Percentiles rank a stretch among this genome's conserved stretches.
phyloP scores from a whole-genome alignment of 2,113 vertebrate species.

The zebrafish (Danio rerio) region GRCz12tu NC_133195.1:6248001-6248500 shows the following conservation, averaged over 20 bases:
- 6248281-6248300: conserved; percentile 63
- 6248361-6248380: conserved; percentile 60
- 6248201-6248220: conserved; percentile 75
- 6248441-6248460: background rate
- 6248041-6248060: background rate
- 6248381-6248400: conserved; percentile 72
- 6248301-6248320: conserved; percentile 69
- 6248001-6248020: background rate
- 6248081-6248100: conserved; percentile 14
- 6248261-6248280: conserved; percentile 77
- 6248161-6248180: conserved; percentile 84
- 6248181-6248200: conserved; percentile 77
- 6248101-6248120: background rate
- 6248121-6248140: conserved; percentile 54
- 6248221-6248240: conserved; percentile 71
- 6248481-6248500: background rate
- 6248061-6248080: background rate
- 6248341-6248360: conserved; percentile 42
- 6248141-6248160: conserved; percentile 86
- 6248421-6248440: background rate
- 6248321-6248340: conserved; percentile 66
- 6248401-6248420: conserved; percentile 70
- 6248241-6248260: conserved; percentile 84
- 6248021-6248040: background rate
- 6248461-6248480: background rate